Percentiles rank a stretch among this genome's conserved stretches.
Evolutionary conservation across 1,140 invertebrate species (phyloP).

Genomic region (Drosophila nigrodunni): DNA sequence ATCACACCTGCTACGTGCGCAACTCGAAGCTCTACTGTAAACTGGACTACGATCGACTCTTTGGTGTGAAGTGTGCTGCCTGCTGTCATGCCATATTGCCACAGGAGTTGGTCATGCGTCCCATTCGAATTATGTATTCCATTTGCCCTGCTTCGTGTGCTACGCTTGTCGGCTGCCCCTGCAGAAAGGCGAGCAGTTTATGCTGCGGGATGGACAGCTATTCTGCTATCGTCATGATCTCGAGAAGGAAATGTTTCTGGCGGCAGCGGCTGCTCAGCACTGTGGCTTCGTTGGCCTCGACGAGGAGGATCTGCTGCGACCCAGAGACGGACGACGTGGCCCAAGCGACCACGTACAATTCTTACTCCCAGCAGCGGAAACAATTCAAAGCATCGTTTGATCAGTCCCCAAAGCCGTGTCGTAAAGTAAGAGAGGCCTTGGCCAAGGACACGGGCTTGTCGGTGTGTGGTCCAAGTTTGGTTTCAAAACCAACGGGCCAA

Average conservation of each 20-base stretch:
- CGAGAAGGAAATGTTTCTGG: conserved; percentile 96
- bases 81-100: conserved; percentile 95
- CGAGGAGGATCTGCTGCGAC: conserved; percentile 92
- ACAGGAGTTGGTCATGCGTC: conserved; percentile 97
- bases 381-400: conserved; percentile 99
- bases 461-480: conserved; percentile 99
- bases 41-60: conserved; percentile 96
- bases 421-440: conserved; percentile 97
- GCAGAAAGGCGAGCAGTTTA: conserved; percentile 98
- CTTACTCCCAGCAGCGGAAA: conserved; percentile 97
- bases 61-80: conserved; percentile 95
- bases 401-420: conserved; percentile 98
- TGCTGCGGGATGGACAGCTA: conserved; percentile 95
- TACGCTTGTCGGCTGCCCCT: conserved; percentile 96
- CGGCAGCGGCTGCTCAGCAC: conserved; percentile 87
- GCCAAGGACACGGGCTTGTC: conserved; percentile 99
- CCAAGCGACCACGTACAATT: conserved; percentile 98
- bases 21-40: conserved; percentile 98
- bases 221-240: conserved; percentile 94
- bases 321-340: conserved; percentile 93
- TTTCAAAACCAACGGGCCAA: conserved; percentile 99
- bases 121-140: conserved; percentile 91
- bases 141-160: conserved; percentile 96
- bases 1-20: conserved; percentile 95
- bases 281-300: conserved; percentile 86